phyloP scores from a whole-genome alignment of 2,888 invertebrate species.

The Phyllotreta striolata region DNA sequence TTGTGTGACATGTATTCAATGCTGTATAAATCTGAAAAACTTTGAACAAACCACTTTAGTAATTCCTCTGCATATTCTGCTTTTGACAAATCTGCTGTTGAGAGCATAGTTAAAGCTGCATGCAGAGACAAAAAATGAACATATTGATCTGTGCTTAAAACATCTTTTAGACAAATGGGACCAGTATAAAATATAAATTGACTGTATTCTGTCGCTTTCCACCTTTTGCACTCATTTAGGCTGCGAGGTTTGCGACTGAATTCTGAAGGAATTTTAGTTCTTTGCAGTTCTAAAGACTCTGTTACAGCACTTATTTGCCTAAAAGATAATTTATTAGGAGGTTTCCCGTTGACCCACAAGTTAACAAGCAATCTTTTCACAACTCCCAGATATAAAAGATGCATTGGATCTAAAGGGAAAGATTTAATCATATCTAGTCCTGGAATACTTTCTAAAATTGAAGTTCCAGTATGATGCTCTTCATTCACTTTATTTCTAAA shows the following conservation, averaged over 20 bases:
- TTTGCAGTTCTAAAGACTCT: constrained; percentile 1
- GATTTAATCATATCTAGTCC: constrained; percentile 17
- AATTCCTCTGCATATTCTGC: constrained; percentile 1
- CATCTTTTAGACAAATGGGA: not conserved
- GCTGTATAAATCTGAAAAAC: constrained; percentile 2
- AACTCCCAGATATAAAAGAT: constrained; percentile 25
- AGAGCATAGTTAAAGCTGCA: constrained; percentile 2
- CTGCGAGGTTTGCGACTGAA: constrained; percentile 23
- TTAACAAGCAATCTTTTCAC: constrained; percentile 25
- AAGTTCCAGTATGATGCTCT: not conserved
- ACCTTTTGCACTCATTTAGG: constrained; percentile 17
- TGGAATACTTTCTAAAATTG: constrained; percentile 15
- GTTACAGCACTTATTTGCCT: constrained; percentile 10
- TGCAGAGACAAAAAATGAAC: constrained; percentile 1
- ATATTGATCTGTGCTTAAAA: not conserved
- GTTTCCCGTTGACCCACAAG: constrained; percentile 39
- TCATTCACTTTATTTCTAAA: too few species aligned
- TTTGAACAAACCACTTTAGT: constrained; percentile 5
- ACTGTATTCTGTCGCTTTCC: constrained; percentile 30
- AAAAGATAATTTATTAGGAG: constrained; percentile 14
- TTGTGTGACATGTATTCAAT: constrained; percentile 5
- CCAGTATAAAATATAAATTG: constrained; percentile 23
- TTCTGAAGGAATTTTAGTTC: constrained; percentile 18
- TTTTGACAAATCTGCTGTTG: not conserved
- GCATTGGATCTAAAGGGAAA: constrained; percentile 25